Evolutionary conservation across 2,797 vertebrate species (phyloP).

Genomic region (Phoeniculus purpureus): DNA sequence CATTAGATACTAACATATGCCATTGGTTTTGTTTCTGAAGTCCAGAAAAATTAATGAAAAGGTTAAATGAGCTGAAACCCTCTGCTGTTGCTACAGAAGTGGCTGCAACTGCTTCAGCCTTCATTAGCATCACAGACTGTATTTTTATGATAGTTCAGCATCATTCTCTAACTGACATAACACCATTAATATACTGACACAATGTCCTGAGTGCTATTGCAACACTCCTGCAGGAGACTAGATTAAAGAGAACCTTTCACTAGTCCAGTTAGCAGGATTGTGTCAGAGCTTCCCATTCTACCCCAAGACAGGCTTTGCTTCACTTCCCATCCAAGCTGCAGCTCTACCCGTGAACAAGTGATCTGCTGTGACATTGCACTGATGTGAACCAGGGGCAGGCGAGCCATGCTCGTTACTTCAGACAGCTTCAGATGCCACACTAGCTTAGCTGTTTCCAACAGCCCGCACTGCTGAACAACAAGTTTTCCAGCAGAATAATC

Average conservation of each 20-base stretch:
- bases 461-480: neutral
- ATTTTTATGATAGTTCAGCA: neutral
- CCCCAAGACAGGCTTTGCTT: neutral
- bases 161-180: neutral
- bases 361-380: neutral
- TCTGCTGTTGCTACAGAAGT: neutral
- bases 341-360: accelerated
- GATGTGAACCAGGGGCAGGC: neutral
- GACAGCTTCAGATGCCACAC: neutral
- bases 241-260: neutral
- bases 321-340: neutral
- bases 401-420: neutral
- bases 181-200: neutral
- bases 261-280: neutral
- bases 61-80: neutral
- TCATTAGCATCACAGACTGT: neutral
- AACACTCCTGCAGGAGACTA: neutral
- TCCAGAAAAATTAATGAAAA: neutral
- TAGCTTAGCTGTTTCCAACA: neutral
- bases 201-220: neutral
- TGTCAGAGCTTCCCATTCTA: neutral
- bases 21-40: neutral
- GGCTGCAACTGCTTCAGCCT: neutral
- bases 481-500: neutral
- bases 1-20: neutral